Conservation (phyloP, 35 echinoderm and acorn worm species). For the Apostichopus californicus region DNA sequence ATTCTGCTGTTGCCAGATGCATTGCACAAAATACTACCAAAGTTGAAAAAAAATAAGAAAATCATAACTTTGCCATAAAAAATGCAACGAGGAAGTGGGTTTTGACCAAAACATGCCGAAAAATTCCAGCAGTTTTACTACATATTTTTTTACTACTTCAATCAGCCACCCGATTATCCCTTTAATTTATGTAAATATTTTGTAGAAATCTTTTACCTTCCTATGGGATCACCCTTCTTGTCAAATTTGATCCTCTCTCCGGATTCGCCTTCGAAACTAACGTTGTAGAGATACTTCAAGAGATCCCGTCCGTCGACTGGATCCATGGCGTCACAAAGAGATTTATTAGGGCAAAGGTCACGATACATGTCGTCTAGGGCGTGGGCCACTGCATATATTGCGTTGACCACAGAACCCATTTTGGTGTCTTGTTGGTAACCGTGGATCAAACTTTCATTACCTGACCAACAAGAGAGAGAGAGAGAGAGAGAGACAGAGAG, state of each 20-base stretch:
- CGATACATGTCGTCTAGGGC: constrained; percentile 78
- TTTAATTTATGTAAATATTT: not conserved
- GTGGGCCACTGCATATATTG: constrained; percentile 91
- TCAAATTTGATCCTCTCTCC: constrained; percentile 86
- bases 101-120: too few relatives aligned
- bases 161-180: too few relatives aligned
- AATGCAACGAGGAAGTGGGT: too few relatives aligned
- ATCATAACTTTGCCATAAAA: too few relatives aligned
- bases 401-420: constrained; percentile 97
- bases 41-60: too few relatives aligned
- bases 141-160: too few relatives aligned
- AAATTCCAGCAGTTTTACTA: too few relatives aligned
- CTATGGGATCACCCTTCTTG: constrained; percentile 78
- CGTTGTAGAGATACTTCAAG: constrained; percentile 73
- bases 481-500: not conserved
- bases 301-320: constrained; percentile 73
- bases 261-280: constrained; percentile 67
- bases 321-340: constrained; percentile 76
- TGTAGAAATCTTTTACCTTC: constrained; percentile 58
- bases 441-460: constrained; percentile 61
- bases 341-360: constrained; percentile 54
- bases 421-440: constrained; percentile 94
- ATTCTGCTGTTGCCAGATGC: too few relatives aligned
- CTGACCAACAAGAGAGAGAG: constrained; percentile 25
- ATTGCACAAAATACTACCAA: too few relatives aligned